Evolutionary conservation across 2,113 vertebrate species (phyloP).

Genomic region (Eira barbara): DNA sequence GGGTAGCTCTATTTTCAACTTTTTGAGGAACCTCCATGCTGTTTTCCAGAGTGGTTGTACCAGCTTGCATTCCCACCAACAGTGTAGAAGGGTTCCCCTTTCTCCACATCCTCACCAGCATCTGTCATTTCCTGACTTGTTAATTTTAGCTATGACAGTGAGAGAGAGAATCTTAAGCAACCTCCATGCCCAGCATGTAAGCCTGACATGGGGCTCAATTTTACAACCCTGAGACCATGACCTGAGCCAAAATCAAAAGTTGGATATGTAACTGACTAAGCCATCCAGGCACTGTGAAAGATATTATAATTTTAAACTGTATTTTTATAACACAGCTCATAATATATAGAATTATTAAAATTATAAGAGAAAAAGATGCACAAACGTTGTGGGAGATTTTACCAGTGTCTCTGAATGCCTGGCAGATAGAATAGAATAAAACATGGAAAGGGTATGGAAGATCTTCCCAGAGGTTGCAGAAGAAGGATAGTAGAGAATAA

Average conservation of each 20-base stretch:
- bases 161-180: background rate
- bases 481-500: background rate
- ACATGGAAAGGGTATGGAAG: background rate
- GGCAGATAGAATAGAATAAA: background rate
- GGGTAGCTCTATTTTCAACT: no score
- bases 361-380: constrained; percentile 3
- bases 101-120: no score
- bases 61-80: no score
- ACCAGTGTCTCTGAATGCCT: background rate
- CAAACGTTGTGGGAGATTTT: background rate
- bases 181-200: background rate
- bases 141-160: no score
- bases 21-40: no score
- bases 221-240: background rate
- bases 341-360: background rate
- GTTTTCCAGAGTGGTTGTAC: no score
- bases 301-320: background rate
- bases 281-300: no score
- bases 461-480: background rate
- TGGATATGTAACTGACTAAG: no score
- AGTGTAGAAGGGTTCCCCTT: no score
- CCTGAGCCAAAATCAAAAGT: no score
- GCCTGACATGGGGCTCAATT: background rate
- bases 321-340: background rate
- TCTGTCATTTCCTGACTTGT: no score